phyloP scores from a whole-genome alignment of 37 sponge, comb jelly and placozoan species.

The Chondrosia reniformis region DNA sequence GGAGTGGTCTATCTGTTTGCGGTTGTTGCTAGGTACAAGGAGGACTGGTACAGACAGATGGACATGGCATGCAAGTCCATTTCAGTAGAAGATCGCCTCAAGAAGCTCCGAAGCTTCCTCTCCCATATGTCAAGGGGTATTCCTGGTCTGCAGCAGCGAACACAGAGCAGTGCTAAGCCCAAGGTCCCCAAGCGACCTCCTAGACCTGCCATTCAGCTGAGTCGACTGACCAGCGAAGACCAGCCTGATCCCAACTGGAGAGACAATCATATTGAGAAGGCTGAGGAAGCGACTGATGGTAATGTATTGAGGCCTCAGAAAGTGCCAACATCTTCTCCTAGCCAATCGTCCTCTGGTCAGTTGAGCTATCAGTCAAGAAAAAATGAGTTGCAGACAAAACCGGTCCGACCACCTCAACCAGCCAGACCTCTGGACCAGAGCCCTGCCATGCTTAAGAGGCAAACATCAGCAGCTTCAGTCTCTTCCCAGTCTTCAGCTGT shows the following conservation, averaged over 20 bases:
- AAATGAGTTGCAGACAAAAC: neutral
- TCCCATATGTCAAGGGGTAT: no score
- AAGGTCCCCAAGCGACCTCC: constrained; percentile 37
- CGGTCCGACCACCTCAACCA: neutral
- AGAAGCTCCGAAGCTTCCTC: no score
- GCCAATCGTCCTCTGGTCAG: neutral
- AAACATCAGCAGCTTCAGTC: neutral
- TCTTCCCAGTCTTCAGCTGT: neutral
- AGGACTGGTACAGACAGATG: constrained; percentile 75
- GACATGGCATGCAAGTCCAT: constrained; percentile 20
- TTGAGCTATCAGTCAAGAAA: neutral
- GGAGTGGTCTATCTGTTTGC: constrained; percentile 48
- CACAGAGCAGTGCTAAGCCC: constrained; percentile 28
- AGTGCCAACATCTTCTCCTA: neutral
- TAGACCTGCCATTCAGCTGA: neutral
- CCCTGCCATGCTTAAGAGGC: neutral
- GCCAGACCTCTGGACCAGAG: neutral
- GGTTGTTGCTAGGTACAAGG: constrained; percentile 51
- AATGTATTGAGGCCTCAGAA: no score
- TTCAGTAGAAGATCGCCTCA: constrained; percentile 2
- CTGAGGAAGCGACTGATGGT: no score
- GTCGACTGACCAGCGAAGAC: neutral
- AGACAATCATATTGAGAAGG: no score
- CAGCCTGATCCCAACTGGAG: no score
- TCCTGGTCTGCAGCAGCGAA: neutral